These are phyloP conservation scores for Philereme transversata DNA, from an alignment of 2,888 invertebrate genomes.

Conservation along the genomic window DNA sequence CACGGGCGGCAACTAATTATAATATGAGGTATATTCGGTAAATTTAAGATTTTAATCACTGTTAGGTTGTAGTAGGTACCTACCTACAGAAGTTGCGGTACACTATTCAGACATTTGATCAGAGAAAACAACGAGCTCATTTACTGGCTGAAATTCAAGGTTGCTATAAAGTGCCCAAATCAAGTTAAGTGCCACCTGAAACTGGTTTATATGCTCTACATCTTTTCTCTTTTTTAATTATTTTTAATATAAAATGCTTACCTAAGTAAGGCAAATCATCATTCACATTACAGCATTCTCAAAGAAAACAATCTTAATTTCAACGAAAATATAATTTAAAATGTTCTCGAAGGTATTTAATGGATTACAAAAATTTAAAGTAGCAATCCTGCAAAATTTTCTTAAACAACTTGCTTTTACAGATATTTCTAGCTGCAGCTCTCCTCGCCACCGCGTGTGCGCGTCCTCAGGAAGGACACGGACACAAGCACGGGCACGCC, in stretches of 20 bases:
- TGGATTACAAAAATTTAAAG: background rate
- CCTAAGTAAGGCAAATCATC: background rate
- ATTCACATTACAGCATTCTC: constrained; percentile 1
- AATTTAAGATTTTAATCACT: too few relatives aligned
- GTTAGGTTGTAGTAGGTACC: too few relatives aligned
- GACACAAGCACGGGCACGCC: constrained; percentile 37
- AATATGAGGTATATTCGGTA: too few relatives aligned
- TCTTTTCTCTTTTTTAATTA: background rate
- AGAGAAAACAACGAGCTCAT: too few relatives aligned
- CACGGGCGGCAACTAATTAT: too few relatives aligned
- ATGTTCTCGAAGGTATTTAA: constrained; percentile 3
- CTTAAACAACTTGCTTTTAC: background rate
- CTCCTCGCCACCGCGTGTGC: constrained; percentile 13
- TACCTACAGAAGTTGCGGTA: too few relatives aligned
- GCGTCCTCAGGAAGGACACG: constrained; percentile 20
- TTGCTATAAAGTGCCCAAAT: constrained; percentile 1
- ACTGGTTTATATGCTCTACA: constrained; percentile 1
- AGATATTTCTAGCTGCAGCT: constrained; percentile 17
- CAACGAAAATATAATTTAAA: background rate
- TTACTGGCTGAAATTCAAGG: background rate
- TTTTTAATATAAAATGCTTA: background rate
- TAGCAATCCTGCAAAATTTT: background rate
- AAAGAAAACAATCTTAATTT: background rate
- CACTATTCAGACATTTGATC: too few relatives aligned
- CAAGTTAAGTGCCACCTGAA: background rate